A percentile compares a stretch with the other conserved stretches of the same genome.
phyloP scores from a whole-genome alignment of 2,797 vertebrate genomes.

The Dermochelys coriacea region DNA sequence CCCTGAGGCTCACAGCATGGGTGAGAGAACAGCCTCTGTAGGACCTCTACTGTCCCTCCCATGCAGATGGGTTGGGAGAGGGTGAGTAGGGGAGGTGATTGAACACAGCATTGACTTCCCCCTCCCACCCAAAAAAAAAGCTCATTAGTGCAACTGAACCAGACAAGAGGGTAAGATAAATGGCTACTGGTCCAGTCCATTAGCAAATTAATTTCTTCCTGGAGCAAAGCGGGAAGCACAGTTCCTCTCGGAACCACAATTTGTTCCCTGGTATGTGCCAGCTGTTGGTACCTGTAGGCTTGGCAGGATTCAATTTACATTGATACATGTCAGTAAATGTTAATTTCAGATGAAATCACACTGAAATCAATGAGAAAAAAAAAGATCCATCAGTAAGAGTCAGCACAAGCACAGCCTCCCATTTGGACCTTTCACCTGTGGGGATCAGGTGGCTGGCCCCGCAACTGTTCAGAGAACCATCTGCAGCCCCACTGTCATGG shows the following conservation, averaged over 20 bases:
- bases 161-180: not conserved
- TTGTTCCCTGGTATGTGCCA: not conserved
- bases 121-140: not conserved
- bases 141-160: not conserved
- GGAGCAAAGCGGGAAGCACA: not conserved
- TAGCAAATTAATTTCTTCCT: not conserved
- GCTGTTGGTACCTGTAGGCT: not conserved
- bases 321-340: not conserved
- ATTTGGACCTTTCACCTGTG: not conserved
- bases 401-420: not conserved
- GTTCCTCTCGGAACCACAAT: not conserved
- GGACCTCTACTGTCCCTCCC: not conserved
- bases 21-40: not conserved
- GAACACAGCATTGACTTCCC: not conserved
- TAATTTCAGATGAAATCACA: not conserved
- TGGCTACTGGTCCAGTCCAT: not conserved
- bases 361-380: not conserved
- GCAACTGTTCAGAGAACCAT: not conserved
- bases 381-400: not conserved
- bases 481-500: not conserved
- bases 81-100: not conserved
- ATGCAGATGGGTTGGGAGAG: not conserved
- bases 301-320: not conserved
- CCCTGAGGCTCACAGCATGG: not conserved
- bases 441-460: not conserved